Conservation (phyloP, 2,888 invertebrate genomes). For the Keiferia lycopersicella region DNA sequence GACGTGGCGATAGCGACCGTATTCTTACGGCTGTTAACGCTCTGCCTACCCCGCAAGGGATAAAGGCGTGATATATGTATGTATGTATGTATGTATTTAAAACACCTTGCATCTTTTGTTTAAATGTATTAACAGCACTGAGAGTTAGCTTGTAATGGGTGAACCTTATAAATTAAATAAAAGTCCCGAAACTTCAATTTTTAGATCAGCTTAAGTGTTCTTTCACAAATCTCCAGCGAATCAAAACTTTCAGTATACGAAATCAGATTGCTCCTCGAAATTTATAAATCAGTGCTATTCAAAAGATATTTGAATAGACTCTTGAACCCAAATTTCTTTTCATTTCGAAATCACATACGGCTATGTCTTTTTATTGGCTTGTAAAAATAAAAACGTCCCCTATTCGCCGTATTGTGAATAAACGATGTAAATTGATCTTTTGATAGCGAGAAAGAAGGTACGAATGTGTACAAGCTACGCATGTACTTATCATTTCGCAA, state of each 20-base stretch:
- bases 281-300: constrained; percentile 16
- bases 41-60: too few species aligned
- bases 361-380: constrained; percentile 15
- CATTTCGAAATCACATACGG: constrained; percentile 15
- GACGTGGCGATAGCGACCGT: too few species aligned
- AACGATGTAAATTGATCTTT: constrained; percentile 26
- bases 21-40: too few species aligned
- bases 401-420: constrained; percentile 20
- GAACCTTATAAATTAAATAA: too few species aligned
- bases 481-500: too few species aligned
- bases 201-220: background rate
- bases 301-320: constrained; percentile 9
- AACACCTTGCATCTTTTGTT: too few species aligned
- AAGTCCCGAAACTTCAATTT: background rate
- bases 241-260: background rate
- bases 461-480: too few species aligned
- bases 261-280: constrained; percentile 1
- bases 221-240: background rate
- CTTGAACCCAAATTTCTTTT: constrained; percentile 15
- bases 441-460: constrained; percentile 10
- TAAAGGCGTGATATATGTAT: too few species aligned
- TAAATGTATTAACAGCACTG: too few species aligned
- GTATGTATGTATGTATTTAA: too few species aligned
- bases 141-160: too few species aligned
- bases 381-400: constrained; percentile 21